Conservation (phyloP, 2,888 invertebrate genomes). For the Drosophila yooni region DNA sequence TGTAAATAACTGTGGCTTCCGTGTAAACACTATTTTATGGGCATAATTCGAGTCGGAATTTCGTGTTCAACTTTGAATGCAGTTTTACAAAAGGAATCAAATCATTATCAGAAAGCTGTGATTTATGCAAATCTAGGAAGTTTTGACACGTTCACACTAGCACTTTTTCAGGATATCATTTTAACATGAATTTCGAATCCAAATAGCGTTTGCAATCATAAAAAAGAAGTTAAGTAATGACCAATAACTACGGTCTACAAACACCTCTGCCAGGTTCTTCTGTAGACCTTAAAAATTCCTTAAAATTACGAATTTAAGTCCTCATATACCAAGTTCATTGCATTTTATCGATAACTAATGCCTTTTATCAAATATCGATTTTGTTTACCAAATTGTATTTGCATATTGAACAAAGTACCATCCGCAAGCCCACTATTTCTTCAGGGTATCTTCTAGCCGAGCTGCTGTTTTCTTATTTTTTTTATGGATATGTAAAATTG, state of each 20-base stretch:
- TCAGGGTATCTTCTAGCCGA: not conserved
- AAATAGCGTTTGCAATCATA: not conserved
- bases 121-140: not conserved
- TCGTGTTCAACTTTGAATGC: not conserved
- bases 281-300: not conserved
- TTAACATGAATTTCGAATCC: not conserved
- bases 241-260: not conserved
- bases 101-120: not conserved
- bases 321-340: not conserved
- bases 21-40: not conserved
- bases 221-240: not conserved
- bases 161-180: too few species aligned
- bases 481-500: not conserved
- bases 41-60: not conserved
- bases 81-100: too few species aligned
- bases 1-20: not conserved
- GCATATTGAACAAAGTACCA: not conserved
- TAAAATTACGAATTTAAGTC: not conserved
- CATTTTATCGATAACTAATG: not conserved
- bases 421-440: fast-evolving
- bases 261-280: not conserved
- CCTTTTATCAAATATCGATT: not conserved
- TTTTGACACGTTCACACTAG: too few species aligned
- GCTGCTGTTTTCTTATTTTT: not conserved
- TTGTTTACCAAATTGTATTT: not conserved